Base-by-base conservation (phyloP, 2,113 vertebrate genomes). In the Anthoscopus minutus region DNA sequence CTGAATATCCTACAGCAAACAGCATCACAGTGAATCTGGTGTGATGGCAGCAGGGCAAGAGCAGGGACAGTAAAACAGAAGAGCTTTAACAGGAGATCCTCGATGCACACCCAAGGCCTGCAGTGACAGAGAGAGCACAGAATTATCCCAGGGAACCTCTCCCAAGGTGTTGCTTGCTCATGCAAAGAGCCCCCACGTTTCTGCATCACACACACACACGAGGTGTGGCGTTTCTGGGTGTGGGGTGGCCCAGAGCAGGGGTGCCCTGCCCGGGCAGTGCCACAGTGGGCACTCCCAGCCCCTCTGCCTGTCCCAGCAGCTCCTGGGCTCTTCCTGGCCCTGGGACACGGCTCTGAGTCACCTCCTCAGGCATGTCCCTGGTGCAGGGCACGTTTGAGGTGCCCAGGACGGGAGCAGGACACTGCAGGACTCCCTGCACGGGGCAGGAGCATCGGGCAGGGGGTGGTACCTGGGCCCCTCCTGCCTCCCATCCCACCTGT, bases 21-120 rank as follows among this genome's bases (percentile, higher is more conserved):
- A 88, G 18, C 31, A 54, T 8, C 51, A 3, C 38, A 24, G 60
- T 1, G 17, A 71, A 31, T 2, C 8, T 16, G 31, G 12, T 2
- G 4, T 1, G 1, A 31, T 2, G 6, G 42, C 13, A 57, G 35
- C 22, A 82, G 40, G 0, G 0, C 9, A 27, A 35, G 6, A 73
- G 12, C 31, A n/a, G 7, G 24, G 64, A 10, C 33, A 61, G 44
- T 8, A 11, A 44, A 65, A 20, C 13, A 25, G 37, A 27, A 27
- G 14, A 37, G 42, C 51, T 71, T 58, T 15, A 33, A 22, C 11
- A 27, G 30, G 15, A 81, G 27, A 23, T 57, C 45, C 51, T 33
- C 18, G 2, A 4, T 4, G n/a, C 45, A 37, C 56, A 44, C 12
- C 13, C 83, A 45, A 40, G 20, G 28, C 21, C 30, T 61, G 81